Evolutionary conservation across 2,888 invertebrate genomes (phyloP), one percentile per base, ranked within the genome.

Genomic region (Pseudococcus viburni): DNA sequence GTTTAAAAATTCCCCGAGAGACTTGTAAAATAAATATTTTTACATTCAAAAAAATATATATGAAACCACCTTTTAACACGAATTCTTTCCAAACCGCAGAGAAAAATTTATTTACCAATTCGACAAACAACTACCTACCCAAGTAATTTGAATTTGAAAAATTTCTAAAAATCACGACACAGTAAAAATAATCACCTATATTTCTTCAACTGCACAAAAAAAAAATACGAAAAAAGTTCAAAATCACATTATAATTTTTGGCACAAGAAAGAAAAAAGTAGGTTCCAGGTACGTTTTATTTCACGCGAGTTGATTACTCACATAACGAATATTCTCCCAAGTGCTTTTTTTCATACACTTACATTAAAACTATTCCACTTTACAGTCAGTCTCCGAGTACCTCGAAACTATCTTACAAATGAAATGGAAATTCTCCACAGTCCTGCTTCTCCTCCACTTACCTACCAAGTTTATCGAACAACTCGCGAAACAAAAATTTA

Each of bases 331-430:
- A 73, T 73, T 73, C 68, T 73, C 68, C 68, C 2, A 15, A 73
- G 68, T 73, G 68, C 33, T 73, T 73, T 73, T 73, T 15, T 73
- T 73, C 15, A 22, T 33, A 33, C 26, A 33, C 26, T 12, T 73
- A 73, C 26, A 73, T 73, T 73, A 73, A 73, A 73, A 73, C 68
- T 73, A 33, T 73, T 33, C 68, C 68, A 33, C 26, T 73, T 33
- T 26, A 33, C 33, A 33, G 26, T 73, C 4, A 73, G 5, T 26
- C 0, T 22, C 11, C 12, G 15, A 33, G 26, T 73, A 73, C 26
- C 9, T 11, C 33, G 68, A 73, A 22, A 22, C 19, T 5, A 64
- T 64, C 19, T 5, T 22, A 12, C 22, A 64, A 64, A 64, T 64
- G 64, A 64, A 64, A 64, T 12, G 64, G 22, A 64, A 64, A 64